These are phyloP conservation scores for Tenrec ecaudatus DNA, from an alignment of 2,113 vertebrate genomes.

Conservation along the genomic window DNA sequence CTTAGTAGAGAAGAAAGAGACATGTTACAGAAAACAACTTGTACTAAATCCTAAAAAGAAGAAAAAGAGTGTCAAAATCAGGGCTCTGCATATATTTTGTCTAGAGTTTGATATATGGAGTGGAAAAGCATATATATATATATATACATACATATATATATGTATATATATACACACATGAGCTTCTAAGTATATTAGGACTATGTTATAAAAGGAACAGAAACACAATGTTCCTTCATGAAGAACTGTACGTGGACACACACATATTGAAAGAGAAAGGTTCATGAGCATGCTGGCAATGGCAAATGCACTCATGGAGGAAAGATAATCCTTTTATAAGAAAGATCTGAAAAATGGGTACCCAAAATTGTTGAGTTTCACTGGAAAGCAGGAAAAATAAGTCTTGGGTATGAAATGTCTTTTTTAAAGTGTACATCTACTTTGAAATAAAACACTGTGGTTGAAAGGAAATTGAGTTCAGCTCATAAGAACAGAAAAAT, in stretches of 20 bases:
- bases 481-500: constrained; percentile 13
- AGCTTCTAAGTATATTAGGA: background rate
- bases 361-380: background rate
- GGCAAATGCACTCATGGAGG: background rate
- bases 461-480: background rate
- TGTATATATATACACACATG: background rate
- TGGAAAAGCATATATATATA: too few relatives aligned
- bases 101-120: too few relatives aligned
- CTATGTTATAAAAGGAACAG: background rate
- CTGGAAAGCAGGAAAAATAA: background rate
- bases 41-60: too few relatives aligned
- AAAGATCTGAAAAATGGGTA: background rate
- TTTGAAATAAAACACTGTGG: background rate
- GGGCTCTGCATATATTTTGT: too few relatives aligned
- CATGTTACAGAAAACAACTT: too few relatives aligned
- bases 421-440: background rate
- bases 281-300: background rate
- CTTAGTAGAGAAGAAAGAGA: too few relatives aligned
- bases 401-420: background rate
- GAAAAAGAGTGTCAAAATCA: too few relatives aligned
- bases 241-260: background rate
- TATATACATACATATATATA: too few relatives aligned
- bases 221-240: background rate
- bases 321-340: background rate
- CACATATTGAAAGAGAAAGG: background rate